These are phyloP conservation scores for Spodoptera exigua DNA, from an alignment of 2,888 invertebrate genomes.

Conservation along the genomic window DNA sequence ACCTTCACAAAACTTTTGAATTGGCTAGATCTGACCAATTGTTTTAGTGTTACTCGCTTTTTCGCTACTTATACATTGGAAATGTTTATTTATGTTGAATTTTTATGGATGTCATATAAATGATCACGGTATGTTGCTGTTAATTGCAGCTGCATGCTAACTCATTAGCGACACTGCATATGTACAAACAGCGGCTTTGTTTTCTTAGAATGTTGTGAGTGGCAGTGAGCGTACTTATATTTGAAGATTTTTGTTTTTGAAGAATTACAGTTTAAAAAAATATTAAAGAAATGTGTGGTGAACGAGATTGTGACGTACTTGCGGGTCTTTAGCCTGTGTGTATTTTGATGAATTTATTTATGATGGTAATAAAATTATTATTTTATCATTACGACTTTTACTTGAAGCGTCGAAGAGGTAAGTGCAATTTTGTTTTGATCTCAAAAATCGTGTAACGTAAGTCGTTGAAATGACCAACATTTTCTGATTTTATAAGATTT, in stretches of 20 bases:
- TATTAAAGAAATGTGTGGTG: conserved; percentile 10
- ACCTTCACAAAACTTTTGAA: conserved; percentile 58
- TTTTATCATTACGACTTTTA: conserved; percentile 39
- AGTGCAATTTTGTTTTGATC: conserved; percentile 21
- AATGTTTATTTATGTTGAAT: conserved; percentile 48
- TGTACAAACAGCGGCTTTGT: conserved; percentile 41
- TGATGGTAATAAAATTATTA: conserved; percentile 43
- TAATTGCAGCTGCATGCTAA: conserved; percentile 31
- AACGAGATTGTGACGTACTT: conserved; percentile 32
- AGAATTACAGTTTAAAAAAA: conserved; percentile 10
- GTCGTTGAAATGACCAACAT: no score
- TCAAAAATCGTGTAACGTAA: no score
- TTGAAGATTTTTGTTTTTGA: conserved; percentile 23
- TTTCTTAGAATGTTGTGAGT: conserved; percentile 26
- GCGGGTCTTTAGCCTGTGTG: conserved; percentile 16
- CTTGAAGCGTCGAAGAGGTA: conserved; percentile 31
- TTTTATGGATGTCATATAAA: conserved; percentile 40
- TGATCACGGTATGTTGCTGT: conserved; percentile 16
- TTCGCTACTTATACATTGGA: conserved; percentile 47
- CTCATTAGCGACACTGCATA: conserved; percentile 44
- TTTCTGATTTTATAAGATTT: no score
- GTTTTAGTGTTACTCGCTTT: conserved; percentile 47
- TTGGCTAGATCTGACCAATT: conserved; percentile 60
- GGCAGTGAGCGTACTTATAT: conserved; percentile 24
- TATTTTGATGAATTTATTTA: conserved; percentile 43